Base-by-base conservation (phyloP, 2,888 invertebrate genomes). In the Tachina lurida region DNA sequence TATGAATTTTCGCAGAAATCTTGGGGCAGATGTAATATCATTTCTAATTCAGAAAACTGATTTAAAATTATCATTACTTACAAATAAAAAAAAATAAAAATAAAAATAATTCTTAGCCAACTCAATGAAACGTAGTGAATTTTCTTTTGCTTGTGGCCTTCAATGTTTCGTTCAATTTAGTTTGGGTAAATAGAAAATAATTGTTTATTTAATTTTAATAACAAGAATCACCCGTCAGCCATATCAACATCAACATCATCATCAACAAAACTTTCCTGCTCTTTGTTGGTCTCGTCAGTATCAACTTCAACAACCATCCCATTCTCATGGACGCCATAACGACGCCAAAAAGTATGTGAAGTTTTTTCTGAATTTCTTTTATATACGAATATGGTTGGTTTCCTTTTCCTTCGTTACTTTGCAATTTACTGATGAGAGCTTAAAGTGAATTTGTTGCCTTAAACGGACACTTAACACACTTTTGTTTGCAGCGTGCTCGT, bases 151-250 rank as follows among this genome's bases (percentile, higher is more conserved):
- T 43, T 65, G 56, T 56, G 47, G 10, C 19, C 41, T 65, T 65
- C 56, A 41, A 12, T 31, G 43, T 60, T 74, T 63, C 7, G 39
- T 71, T 63, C 15, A 68, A 54, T 68, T 75, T 49, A 65, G 43
- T 79, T 31, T 71, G 41, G 49, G 78, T 70, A 82, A 85, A 85
- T 82, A 67, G 31, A 54, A 70, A 79, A 78, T 85, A 82, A 82
- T 82, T 82, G 82, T 86, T 79, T 83, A 73, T 71, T 83, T 83
- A 73, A 65, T 71, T 79, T 71, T 76, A 67, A 58, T 75, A 71
- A 45, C 17, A 39, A 45, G 41, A 77, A 52, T 65, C 43, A 13
- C 45, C 17, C 45, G 31, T 41, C 73, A 63, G 15, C 10, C 13
- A 52, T 15, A 70, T 54, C 78, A 62, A 52, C 70, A 70, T 62